These are phyloP conservation scores for Nerophis ophidion DNA, from an alignment of 2,113 vertebrate species.

Conservation along the genomic window DNA sequence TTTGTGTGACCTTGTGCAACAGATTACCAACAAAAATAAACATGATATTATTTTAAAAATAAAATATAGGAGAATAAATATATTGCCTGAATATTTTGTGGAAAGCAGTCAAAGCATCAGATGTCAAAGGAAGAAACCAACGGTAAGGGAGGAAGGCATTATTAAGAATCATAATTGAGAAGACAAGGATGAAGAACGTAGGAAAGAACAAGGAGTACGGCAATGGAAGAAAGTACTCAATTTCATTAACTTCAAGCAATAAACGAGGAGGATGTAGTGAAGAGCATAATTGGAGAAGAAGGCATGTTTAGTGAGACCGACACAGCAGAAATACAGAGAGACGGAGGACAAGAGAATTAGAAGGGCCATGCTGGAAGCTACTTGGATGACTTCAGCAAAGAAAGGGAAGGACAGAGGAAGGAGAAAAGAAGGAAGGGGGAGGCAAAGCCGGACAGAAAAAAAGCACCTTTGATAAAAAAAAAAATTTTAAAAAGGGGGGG, in stretches of 20 bases:
- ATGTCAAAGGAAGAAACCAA: conserved; percentile 13
- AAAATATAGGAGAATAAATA: conserved; percentile 14
- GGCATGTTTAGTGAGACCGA: conserved; percentile 43
- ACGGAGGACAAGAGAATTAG: conserved; percentile 22
- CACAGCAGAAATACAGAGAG: conserved; percentile 40
- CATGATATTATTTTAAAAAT: not conserved
- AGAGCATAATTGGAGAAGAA: conserved; percentile 37
- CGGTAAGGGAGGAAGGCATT: not conserved
- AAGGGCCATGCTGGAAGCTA: conserved; percentile 25
- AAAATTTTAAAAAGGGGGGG: too few relatives aligned
- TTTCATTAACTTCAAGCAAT: conserved; percentile 59
- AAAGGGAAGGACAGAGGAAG: conserved; percentile 9
- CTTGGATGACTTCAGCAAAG: conserved; percentile 10
- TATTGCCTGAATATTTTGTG: conserved; percentile 21
- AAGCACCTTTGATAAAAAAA: conserved; percentile 29
- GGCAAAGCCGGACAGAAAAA: conserved; percentile 15
- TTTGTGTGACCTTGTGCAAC: too few relatives aligned
- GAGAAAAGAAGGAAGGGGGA: conserved; percentile 6
- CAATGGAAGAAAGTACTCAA: conserved; percentile 23
- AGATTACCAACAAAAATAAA: too few relatives aligned
- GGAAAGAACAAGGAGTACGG: conserved; percentile 1
- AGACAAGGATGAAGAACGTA: not conserved
- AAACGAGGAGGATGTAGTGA: conserved; percentile 30
- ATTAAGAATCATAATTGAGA: not conserved
- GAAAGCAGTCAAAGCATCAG: conserved; percentile 9